Percentiles rank a stretch among this genome's conserved stretches.
Evolutionary conservation across 2,797 vertebrate genomes (phyloP).

Genomic region (Enteromius mattozi): DNA sequence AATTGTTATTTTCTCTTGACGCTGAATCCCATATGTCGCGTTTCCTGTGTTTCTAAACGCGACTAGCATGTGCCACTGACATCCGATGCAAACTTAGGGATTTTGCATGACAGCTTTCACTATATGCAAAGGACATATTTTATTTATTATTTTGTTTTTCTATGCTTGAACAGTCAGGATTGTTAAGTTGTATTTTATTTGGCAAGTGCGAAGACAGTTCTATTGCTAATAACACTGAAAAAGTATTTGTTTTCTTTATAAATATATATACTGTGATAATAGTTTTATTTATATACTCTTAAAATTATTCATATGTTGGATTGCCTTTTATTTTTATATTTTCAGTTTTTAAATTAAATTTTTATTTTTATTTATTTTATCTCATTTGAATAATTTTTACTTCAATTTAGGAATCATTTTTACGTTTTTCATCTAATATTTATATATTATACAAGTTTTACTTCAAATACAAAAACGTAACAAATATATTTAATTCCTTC

Average conservation of each 20-base stretch:
- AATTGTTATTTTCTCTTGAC: background rate
- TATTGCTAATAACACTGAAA: background rate
- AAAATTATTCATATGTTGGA: background rate
- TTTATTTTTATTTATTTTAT: background rate
- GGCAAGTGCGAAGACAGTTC: background rate
- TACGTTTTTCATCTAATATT: background rate
- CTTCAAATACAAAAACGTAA: no score
- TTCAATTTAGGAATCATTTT: background rate
- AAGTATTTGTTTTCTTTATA: background rate
- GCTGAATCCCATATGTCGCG: background rate
- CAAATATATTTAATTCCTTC: background rate
- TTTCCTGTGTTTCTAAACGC: background rate
- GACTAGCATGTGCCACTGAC: constrained; percentile 5
- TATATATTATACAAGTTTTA: background rate
- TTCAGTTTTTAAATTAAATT: background rate
- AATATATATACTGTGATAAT: background rate
- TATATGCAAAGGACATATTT: background rate
- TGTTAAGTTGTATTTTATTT: background rate
- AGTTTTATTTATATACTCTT: background rate
- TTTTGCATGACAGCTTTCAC: background rate
- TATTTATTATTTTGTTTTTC: no score
- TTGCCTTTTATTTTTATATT: background rate
- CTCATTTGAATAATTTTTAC: background rate
- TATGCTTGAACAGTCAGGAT: background rate
- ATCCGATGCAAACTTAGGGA: background rate